Evolutionary conservation across 2,888 invertebrate species (phyloP), one percentile per base, ranked within the genome.

Genomic region (Hemicrepidius hirtus): DNA sequence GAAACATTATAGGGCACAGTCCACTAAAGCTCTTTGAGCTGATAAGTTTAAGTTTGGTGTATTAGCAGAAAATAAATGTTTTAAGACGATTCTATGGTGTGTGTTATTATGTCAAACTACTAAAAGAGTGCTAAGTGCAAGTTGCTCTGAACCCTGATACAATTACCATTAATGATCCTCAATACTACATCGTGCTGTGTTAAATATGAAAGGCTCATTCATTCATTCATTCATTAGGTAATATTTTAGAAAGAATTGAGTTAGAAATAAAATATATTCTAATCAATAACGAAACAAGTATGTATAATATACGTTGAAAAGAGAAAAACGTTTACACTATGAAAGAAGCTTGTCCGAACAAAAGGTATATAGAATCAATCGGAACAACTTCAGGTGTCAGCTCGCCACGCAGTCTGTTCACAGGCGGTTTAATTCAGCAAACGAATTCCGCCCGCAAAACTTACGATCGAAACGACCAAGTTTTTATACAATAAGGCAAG

Each of bases 391-490:
- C 16, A 46, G 46, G 46, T 46, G 46, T 46, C 46, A 16, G 6
- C 46, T 46, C 46, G 46, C 46, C 46, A 46, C 46, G 46, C 46
- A 13, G 46, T 46, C 46, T 46, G 46, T 16, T 46, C 46, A 16
- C 46, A 18, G 20, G 46, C 46, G 5, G 46, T 18, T 46, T 46
- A 16, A 46, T 46, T 46, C 46, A 18, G 16, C 46, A 46, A 46
- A 46, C 16, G 46, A 46, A 46, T 46, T 46, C 46, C 46, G 46
- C 46, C 46, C 46, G 46, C 46, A 46, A 46, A 18, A 46, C 46
- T 46, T 46, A 46, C 20, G 46, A 46, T 46, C 18, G 18, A 18
- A 18, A 1, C 46, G 46, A 9, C 20, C 46, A 16, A 9, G 46
- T 46, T 46, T 46, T 46, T 46, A 10, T 18, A 9, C 16, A 18